Evolutionary conservation across 2,797 vertebrate species (phyloP).

Genomic region (Onychomys leucogaster): DNA sequence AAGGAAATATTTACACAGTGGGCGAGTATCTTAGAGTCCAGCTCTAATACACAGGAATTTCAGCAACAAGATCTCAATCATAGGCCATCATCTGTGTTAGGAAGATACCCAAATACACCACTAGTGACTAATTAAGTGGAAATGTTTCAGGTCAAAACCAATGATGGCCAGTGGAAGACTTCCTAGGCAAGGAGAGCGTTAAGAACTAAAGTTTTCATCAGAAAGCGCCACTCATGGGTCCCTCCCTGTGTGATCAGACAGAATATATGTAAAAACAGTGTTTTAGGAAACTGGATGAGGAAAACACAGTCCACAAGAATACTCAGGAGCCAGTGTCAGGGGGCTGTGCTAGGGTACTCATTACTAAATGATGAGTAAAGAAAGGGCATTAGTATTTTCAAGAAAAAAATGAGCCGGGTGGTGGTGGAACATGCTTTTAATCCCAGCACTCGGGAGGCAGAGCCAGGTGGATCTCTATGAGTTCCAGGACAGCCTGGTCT

Average conservation of each 20-base stretch:
- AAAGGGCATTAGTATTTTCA: neutral
- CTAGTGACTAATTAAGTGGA: neutral
- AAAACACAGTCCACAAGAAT: neutral
- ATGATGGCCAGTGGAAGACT: neutral
- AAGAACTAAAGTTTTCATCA: neutral
- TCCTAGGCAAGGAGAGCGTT: neutral
- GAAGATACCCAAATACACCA: neutral
- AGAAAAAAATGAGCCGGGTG: no score
- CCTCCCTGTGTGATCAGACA: neutral
- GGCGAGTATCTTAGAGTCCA: neutral
- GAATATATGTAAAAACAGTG: neutral
- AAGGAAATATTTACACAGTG: neutral
- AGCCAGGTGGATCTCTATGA: no score
- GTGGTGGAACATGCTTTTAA: no score
- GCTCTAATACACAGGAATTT: neutral
- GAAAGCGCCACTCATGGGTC: neutral
- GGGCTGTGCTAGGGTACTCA: neutral
- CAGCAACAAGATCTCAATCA: neutral
- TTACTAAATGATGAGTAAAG: neutral
- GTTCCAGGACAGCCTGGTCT: no score
- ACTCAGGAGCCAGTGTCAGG: neutral
- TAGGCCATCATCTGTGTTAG: neutral
- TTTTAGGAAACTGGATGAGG: neutral
- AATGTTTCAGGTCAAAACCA: neutral
- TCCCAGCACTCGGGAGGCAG: no score